Conservation (phyloP, 2,797 vertebrate species). For the Sphenodon punctatus region DNA sequence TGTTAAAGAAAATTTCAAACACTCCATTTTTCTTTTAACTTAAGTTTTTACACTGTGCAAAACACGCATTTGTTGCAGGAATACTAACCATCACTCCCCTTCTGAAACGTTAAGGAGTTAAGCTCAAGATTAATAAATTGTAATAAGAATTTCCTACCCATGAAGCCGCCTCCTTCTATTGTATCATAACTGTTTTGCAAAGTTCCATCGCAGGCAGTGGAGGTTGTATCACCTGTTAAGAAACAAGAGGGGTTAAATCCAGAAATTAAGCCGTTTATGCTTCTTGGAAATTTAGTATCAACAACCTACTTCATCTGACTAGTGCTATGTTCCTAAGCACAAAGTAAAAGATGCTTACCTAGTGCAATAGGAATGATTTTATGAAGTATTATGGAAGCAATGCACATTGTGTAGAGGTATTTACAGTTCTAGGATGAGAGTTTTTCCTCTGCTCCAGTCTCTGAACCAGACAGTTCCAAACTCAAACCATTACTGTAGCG, state of each 20-base stretch:
- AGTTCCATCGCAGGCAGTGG: slow-evolving; percentile 77
- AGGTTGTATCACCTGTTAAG: slow-evolving; percentile 70
- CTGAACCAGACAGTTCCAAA: background rate
- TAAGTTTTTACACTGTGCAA: too few relatives aligned
- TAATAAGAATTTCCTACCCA: slow-evolving; percentile 79
- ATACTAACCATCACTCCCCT: background rate
- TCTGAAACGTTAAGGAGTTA: background rate
- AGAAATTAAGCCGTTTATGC: background rate
- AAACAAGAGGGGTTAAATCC: background rate
- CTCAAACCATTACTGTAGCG: background rate
- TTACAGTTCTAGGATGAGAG: background rate
- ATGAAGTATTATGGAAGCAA: background rate
- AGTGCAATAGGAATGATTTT: background rate
- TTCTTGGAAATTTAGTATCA: background rate
- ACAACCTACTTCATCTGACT: background rate
- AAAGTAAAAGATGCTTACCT: background rate
- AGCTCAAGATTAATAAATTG: background rate
- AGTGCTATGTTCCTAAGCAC: background rate
- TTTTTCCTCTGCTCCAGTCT: background rate
- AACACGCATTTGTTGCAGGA: too few relatives aligned
- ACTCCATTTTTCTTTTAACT: background rate
- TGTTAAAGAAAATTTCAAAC: background rate
- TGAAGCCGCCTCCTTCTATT: slow-evolving; percentile 85
- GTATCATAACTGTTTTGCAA: slow-evolving; percentile 85
- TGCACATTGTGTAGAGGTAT: background rate